phyloP scores from a whole-genome alignment of 2,797 vertebrate species.

The Rhynchonycteris naso region DNA sequence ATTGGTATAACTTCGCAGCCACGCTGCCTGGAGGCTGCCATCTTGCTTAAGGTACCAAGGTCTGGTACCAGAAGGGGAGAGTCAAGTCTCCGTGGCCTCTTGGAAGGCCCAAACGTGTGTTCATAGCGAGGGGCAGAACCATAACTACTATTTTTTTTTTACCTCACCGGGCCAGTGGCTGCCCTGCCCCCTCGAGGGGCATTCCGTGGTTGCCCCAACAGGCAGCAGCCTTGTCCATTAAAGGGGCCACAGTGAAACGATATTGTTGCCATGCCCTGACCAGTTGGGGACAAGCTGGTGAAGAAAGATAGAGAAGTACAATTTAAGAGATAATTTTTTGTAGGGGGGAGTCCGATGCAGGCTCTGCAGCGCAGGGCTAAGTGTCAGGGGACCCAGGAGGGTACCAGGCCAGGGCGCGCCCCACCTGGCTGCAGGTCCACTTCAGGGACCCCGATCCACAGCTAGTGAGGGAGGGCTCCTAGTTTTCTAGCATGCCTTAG shows the following conservation, averaged over 20 bases:
- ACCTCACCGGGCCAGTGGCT: not conserved
- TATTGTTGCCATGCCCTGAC: not conserved
- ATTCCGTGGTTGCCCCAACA: not conserved
- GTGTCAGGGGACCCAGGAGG: not conserved
- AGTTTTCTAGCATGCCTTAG: too few species aligned
- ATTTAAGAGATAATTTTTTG: not conserved
- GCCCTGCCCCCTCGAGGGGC: not conserved
- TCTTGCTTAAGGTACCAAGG: not conserved
- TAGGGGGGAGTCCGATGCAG: too few species aligned
- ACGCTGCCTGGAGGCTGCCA: not conserved
- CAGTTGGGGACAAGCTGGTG: not conserved
- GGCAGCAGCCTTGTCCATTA: not conserved
- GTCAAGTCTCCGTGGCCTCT: not conserved
- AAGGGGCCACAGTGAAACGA: not conserved
- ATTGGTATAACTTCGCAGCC: fast-evolving
- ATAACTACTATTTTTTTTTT: not conserved
- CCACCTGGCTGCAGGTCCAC: not conserved
- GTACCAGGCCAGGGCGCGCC: fast-evolving
- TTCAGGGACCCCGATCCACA: fast-evolving
- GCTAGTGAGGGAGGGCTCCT: too few species aligned
- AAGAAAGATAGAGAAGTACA: not conserved
- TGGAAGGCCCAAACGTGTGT: not conserved
- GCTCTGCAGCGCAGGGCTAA: not conserved
- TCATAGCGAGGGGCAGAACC: not conserved
- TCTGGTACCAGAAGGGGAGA: not conserved